Conservation (phyloP, 2,888 invertebrate genomes). For the Leptura quadrifasciata region DNA sequence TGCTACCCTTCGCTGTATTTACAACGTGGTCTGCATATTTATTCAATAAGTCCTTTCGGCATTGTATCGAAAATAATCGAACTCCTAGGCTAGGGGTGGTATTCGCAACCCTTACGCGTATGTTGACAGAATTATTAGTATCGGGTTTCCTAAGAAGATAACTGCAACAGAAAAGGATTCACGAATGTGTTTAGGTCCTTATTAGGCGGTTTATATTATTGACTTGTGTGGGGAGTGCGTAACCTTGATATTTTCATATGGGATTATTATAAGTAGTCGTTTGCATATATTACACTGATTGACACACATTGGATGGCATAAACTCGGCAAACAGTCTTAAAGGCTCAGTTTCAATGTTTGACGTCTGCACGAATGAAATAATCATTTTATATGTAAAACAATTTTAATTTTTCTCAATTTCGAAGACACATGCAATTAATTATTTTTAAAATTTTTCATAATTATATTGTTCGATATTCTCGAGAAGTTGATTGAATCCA, state of each 20-base stretch:
- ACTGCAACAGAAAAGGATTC: conserved; percentile 33
- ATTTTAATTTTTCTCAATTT: no score
- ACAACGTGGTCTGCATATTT: conserved; percentile 7
- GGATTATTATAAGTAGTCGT: conserved; percentile 17
- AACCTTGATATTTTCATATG: conserved; percentile 31
- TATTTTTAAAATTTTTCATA: no score
- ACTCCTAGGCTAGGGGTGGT: conserved; percentile 31
- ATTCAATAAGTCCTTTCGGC: not conserved
- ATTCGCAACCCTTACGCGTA: conserved; percentile 56
- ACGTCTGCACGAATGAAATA: no score
- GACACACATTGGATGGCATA: not conserved
- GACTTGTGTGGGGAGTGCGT: conserved; percentile 40
- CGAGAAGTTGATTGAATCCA: no score
- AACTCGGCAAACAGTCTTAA: not conserved
- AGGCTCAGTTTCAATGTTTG: no score
- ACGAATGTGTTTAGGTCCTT: conserved; percentile 52
- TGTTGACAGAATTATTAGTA: conserved; percentile 70
- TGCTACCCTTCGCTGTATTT: conserved; percentile 28
- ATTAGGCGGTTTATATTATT: conserved; percentile 59
- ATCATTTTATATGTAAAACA: no score
- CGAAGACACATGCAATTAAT: no score
- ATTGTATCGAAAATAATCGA: conserved; percentile 56
- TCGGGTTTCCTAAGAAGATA: conserved; percentile 61
- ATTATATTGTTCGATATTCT: no score
- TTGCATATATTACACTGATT: not conserved